These are phyloP conservation scores for Therioaphis trifolii DNA, from an alignment of 2,888 invertebrate genomes.

Conservation along the genomic window DNA sequence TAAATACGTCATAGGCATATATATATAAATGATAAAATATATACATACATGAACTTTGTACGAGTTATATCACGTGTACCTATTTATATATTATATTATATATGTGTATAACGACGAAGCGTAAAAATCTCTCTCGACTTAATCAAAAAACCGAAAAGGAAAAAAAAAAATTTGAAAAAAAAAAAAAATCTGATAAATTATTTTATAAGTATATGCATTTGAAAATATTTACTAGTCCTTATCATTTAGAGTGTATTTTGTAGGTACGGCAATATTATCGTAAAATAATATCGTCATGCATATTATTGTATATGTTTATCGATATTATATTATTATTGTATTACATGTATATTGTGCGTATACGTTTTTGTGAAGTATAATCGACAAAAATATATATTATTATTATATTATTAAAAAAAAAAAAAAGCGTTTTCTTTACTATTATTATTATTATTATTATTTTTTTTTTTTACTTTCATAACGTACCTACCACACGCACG, in stretches of 20 bases:
- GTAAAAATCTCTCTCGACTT: conserved; percentile 42
- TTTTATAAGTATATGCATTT: conserved; percentile 38
- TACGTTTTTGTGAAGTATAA: conserved; percentile 42
- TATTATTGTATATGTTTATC: conserved; percentile 26
- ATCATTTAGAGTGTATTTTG: conserved; percentile 51
- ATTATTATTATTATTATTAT: too few relatives aligned
- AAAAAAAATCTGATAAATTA: background rate
- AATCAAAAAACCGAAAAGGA: conserved; percentile 45
- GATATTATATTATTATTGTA: background rate
- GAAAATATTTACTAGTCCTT: conserved; percentile 62
- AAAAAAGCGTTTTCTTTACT: background rate
- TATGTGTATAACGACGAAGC: background rate
- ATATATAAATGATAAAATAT: background rate
- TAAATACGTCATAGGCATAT: conserved; percentile 17
- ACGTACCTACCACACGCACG: too few relatives aligned
- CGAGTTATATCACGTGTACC: background rate
- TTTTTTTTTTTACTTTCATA: too few relatives aligned
- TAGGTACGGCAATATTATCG: conserved; percentile 42
- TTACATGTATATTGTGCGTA: conserved; percentile 25
- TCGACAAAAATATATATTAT: conserved; percentile 47
- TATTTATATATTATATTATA: background rate
- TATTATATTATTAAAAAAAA: background rate
- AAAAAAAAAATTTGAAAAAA: conserved; percentile 22
- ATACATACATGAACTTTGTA: background rate
- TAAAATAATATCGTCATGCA: conserved; percentile 22